Conservation (phyloP, 2,113 vertebrate genomes). For the Hippopotamus amphibius region DNA sequence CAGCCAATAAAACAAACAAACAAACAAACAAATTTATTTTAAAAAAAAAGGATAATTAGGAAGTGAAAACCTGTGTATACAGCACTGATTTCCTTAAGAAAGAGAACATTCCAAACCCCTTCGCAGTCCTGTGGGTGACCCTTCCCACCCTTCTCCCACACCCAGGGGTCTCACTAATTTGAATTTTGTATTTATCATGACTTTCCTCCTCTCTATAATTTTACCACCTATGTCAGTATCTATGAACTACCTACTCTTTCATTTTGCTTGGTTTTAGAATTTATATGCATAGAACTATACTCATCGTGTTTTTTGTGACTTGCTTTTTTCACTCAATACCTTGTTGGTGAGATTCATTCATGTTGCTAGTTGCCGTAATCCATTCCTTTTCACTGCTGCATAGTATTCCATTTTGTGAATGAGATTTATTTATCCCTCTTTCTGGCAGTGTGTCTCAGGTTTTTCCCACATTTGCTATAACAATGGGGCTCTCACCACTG, state of each 20-base stretch:
- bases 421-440: background rate
- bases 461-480: background rate
- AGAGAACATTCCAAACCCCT: background rate
- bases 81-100: background rate
- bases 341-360: background rate
- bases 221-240: too few species aligned
- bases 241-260: background rate
- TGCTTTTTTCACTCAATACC: background rate
- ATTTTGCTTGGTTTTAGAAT: background rate
- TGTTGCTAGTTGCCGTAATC: fast-evolving
- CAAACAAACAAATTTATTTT: too few species aligned
- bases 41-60: background rate
- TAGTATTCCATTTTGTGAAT: background rate
- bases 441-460: background rate
- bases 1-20: too few species aligned
- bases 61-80: background rate
- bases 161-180: too few species aligned
- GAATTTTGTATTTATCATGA: background rate
- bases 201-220: background rate
- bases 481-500: fast-evolving
- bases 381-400: background rate
- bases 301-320: too few species aligned
- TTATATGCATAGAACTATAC: fast-evolving
- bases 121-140: fast-evolving
- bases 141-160: background rate